Base-by-base conservation (phyloP, 2,797 vertebrate species). In the Melanotaenia parkinsoni region DNA sequence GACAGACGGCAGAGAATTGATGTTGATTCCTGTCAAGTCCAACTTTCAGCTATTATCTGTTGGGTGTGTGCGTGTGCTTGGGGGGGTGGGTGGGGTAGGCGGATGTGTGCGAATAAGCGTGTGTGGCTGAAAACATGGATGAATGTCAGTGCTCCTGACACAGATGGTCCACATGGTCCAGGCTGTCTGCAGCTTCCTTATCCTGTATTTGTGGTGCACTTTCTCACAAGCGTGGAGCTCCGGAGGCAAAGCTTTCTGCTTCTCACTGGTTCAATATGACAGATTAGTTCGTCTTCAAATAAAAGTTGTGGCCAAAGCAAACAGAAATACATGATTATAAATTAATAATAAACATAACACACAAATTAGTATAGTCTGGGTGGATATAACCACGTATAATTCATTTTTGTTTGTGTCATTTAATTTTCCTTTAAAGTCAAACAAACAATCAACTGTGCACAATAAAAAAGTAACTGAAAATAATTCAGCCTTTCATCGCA, bases 21-120 rank as follows among this genome's bases (percentile, higher is more conserved):
- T 95, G 96, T 93, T 96, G 97, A 98, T 97, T 94, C 93, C 89
- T 96, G 97, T 98, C 97, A 97, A 96, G 93, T 96, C 94, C 95
- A 96, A 98, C 96, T 96, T 97, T 95, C 95, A 96, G 95, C 95
- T 96, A 96, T 97, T 96, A 96, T 96, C 96, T 94, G 70, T 64
- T 40, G 88, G 57, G 69, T 56, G 75, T 43, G 72, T 13, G 24
- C 50, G 66, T 9, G 58, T 40, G 57, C 53, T 60, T 14, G 1
- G 58, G 63, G 61, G 75, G 58, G 24, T 45, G 6, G 22, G 37
- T 83, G 51, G 68, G 43, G 57, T 58, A 62, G 45, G 71, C 30
- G 57, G 33, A 35, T 38, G 72, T 43, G 40, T 22, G 64, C 4
- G 33, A 68, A 47, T 38, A 62, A 7, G 61, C 40, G 60, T 63